Evolutionary conservation across 2,888 invertebrate species (phyloP).

Genomic region (Drosophila subquinaria): DNA sequence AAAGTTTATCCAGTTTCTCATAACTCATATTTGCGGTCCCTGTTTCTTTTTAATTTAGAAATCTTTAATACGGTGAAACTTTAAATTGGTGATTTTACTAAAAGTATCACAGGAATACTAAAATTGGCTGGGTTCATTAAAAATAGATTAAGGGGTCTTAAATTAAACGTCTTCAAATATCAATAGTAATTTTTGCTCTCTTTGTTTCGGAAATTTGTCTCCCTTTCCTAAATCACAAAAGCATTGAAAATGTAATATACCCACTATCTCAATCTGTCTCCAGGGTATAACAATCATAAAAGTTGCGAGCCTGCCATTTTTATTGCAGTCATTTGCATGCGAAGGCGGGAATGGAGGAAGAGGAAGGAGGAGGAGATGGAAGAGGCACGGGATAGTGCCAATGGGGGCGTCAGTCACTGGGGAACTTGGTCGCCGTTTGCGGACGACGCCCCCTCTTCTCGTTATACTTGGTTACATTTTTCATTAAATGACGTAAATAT

Average conservation of each 20-base stretch:
- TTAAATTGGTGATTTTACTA: no score
- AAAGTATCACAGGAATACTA: no score
- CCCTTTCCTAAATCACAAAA: background rate
- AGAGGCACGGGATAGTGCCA: conserved; percentile 4
- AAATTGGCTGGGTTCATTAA: no score
- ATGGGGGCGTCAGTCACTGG: conserved; percentile 58
- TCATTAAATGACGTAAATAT: conserved; percentile 63
- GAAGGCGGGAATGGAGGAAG: background rate
- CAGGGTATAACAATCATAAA: conserved; percentile 67
- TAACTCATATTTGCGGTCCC: no score
- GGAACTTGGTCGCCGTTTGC: conserved; percentile 44
- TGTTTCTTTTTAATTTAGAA: no score
- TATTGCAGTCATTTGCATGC: conserved; percentile 78
- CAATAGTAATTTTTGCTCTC: background rate
- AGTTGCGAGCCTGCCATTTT: conserved; percentile 69
- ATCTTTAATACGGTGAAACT: no score
- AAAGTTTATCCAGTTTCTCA: no score
- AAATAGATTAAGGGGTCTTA: background rate
- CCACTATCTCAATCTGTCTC: background rate
- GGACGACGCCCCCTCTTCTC: conserved; percentile 23
- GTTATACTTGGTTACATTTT: conserved; percentile 59
- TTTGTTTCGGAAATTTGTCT: background rate
- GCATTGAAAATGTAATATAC: conserved; percentile 5
- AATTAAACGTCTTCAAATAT: background rate
- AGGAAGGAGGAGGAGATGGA: background rate